Conservation (phyloP, 2,888 invertebrate species). For the Trileptium ribeirensis region DNA sequence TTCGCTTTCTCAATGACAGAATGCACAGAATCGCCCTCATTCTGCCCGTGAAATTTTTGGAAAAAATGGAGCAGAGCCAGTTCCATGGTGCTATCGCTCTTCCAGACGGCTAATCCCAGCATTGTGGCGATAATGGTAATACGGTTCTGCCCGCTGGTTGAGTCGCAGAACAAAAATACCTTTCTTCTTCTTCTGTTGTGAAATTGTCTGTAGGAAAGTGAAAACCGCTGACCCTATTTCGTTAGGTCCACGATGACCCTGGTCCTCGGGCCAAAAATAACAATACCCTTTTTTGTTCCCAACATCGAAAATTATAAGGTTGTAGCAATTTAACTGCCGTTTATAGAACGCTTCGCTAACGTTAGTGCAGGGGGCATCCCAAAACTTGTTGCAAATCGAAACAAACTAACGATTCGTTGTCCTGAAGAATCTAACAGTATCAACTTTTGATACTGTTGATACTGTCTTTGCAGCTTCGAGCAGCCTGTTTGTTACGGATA, state of each 20-base stretch:
- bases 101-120: neutral
- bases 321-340: neutral
- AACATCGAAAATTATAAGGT: neutral
- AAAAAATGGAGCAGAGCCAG: neutral
- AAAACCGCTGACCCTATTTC: neutral
- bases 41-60: neutral
- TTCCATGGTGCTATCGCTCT: neutral
- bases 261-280: slow-evolving; percentile 7
- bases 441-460: too few species aligned
- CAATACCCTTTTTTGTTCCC: neutral
- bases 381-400: slow-evolving; percentile 9
- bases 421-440: too few species aligned
- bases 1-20: neutral
- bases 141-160: neutral
- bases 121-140: neutral
- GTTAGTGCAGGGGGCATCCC: neutral
- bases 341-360: slow-evolving; percentile 2
- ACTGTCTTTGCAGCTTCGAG: neutral
- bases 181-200: neutral
- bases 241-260: neutral
- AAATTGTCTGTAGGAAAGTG: neutral
- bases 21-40: neutral
- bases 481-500: neutral
- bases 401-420: neutral
- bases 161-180: neutral